Evolutionary conservation across 2,797 vertebrate species (phyloP).

Genomic region (Myripristis murdjan): DNA sequence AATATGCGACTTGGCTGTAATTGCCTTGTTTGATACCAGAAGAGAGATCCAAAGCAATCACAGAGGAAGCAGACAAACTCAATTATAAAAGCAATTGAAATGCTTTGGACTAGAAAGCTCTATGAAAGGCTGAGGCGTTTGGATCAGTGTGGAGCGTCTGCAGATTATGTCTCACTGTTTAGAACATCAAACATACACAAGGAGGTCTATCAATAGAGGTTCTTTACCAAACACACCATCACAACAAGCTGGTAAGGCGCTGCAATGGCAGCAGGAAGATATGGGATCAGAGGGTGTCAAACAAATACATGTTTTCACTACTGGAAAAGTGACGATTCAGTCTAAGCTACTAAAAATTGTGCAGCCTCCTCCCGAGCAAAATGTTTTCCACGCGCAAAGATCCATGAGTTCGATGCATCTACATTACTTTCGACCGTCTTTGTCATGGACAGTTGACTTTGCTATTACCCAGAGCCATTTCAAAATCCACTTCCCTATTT

Average conservation of each 20-base stretch:
- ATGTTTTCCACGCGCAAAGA: slow-evolving; percentile 29
- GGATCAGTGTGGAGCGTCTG: slow-evolving; percentile 72
- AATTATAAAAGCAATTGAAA: slow-evolving; percentile 84
- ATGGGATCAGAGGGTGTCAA: slow-evolving; percentile 57
- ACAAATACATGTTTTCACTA: slow-evolving; percentile 47
- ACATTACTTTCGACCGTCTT: background rate
- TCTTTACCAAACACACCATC: slow-evolving; percentile 59
- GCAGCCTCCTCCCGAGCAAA: slow-evolving; percentile 33
- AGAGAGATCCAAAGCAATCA: slow-evolving; percentile 81
- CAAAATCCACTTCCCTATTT: slow-evolving; percentile 34
- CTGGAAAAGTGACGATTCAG: slow-evolving; percentile 15
- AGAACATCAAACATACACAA: slow-evolving; percentile 79
- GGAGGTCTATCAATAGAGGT: slow-evolving; percentile 74
- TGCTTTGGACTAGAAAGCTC: slow-evolving; percentile 79
- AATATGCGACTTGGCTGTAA: slow-evolving; percentile 76
- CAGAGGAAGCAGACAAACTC: slow-evolving; percentile 80
- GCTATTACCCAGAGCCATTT: slow-evolving; percentile 22
- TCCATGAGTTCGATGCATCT: slow-evolving; percentile 18
- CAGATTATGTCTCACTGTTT: slow-evolving; percentile 78
- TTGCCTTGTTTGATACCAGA: slow-evolving; percentile 81
- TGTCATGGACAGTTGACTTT: slow-evolving; percentile 19
- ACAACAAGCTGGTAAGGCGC: slow-evolving; percentile 38
- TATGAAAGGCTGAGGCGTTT: slow-evolving; percentile 77
- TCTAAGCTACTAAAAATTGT: slow-evolving; percentile 23
- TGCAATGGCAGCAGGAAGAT: slow-evolving; percentile 28